These are phyloP conservation scores for Avahi laniger DNA, from an alignment of 2,797 vertebrate species.

Conservation along the genomic window DNA sequence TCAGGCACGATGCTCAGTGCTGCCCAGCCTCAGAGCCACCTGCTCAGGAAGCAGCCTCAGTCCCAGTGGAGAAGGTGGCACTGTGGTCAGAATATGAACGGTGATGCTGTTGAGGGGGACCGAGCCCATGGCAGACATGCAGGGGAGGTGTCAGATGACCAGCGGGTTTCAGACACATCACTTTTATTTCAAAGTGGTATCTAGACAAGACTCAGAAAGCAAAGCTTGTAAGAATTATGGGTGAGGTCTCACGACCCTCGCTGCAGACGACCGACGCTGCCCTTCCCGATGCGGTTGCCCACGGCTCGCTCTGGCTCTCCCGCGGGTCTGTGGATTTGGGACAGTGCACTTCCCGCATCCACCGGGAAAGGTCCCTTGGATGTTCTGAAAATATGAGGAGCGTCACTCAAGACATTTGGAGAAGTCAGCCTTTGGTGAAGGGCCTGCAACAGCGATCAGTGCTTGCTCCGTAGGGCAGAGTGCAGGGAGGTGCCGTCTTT, in stretches of 20 bases:
- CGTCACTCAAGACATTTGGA: background rate
- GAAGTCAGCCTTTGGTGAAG: background rate
- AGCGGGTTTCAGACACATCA: rapidly evolving
- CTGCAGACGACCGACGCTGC: no score
- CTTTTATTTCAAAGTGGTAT: background rate
- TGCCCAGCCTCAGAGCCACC: background rate
- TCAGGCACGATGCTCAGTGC: rapidly evolving
- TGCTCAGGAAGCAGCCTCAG: no score
- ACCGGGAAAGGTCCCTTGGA: background rate
- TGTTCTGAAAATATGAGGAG: background rate
- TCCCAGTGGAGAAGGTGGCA: no score
- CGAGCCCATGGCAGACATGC: rapidly evolving
- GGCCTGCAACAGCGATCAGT: background rate
- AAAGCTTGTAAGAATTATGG: background rate
- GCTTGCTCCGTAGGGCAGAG: background rate
- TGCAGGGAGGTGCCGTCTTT: background rate
- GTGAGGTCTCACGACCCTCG: no score
- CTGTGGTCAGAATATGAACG: no score
- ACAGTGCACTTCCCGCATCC: no score
- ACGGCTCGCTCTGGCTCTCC: no score
- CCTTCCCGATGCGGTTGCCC: no score
- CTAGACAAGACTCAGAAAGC: background rate
- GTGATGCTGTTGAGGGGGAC: rapidly evolving
- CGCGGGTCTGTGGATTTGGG: background rate
- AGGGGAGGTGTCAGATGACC: rapidly evolving